A percentile compares a stretch with the other conserved stretches of the same genome.
Conservation (phyloP, 2,797 vertebrate genomes). For the Gymnothorax javanicus region DNA sequence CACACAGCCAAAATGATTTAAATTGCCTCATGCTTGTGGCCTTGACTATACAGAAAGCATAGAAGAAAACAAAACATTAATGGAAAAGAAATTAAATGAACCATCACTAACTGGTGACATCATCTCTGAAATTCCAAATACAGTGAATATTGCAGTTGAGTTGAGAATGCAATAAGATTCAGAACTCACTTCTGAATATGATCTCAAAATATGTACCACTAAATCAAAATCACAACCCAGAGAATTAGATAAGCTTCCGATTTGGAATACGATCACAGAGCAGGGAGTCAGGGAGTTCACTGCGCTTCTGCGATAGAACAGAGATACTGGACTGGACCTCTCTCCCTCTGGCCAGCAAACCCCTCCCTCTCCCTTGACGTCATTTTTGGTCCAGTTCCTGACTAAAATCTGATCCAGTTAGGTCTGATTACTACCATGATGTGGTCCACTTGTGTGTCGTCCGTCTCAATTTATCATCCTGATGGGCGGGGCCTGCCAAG, state of each 20-base stretch:
- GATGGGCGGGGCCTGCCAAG: background rate
- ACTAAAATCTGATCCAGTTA: background rate
- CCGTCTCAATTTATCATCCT: background rate
- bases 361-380: background rate
- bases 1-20: too few relatives aligned
- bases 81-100: too few relatives aligned
- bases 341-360: background rate
- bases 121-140: background rate
- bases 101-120: background rate
- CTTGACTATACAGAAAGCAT: too few relatives aligned
- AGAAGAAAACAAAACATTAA: too few relatives aligned
- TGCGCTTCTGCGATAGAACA: background rate
- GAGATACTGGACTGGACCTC: background rate
- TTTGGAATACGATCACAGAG: background rate
- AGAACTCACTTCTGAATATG: background rate
- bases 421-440: background rate
- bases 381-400: constrained; percentile 8
- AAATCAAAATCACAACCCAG: background rate
- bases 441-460: background rate
- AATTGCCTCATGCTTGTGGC: too few relatives aligned
- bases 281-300: background rate
- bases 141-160: background rate
- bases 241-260: background rate
- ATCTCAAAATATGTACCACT: background rate
- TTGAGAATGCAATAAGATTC: background rate